Conservation (phyloP, 2,797 vertebrate species). For the Gambusia yucatana region DNA sequence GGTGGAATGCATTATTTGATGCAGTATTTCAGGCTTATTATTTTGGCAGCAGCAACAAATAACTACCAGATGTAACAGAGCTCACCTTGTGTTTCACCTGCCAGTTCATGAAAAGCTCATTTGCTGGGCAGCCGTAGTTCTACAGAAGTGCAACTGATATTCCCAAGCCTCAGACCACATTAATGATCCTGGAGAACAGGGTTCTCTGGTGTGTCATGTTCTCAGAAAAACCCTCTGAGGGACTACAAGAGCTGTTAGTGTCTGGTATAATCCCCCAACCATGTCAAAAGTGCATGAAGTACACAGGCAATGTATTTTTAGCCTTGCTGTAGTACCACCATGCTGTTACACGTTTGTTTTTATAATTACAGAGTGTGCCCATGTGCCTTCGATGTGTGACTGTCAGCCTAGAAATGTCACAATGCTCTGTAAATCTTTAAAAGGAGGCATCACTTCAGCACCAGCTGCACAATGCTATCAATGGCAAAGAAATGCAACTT, state of each 20-base stretch:
- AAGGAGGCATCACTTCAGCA: conserved; percentile 28
- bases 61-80: conserved; percentile 1
- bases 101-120: conserved; percentile 23
- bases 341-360: conserved; percentile 13
- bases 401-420: conserved; percentile 51
- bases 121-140: conserved; percentile 6
- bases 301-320: conserved; percentile 36
- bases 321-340: background rate
- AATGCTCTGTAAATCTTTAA: conserved; percentile 24
- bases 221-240: conserved; percentile 7
- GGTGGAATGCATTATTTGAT: background rate
- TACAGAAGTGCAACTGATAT: conserved; percentile 7
- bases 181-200: background rate
- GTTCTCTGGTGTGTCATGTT: conserved; percentile 12
- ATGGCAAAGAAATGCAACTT: background rate
- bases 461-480: conserved; percentile 14
- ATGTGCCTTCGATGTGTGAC: conserved; percentile 29
- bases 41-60: conserved; percentile 5
- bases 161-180: background rate
- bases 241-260: background rate
- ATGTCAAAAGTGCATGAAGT: conserved; percentile 28
- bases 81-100: conserved; percentile 11
- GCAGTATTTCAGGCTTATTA: background rate
- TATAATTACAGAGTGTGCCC: conserved; percentile 26
- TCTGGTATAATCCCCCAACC: conserved; percentile 26